Evolutionary conservation across 2,888 invertebrate genomes (phyloP), one percentile per base, ranked within the genome.

Genomic region (Laspeyria flexula): DNA sequence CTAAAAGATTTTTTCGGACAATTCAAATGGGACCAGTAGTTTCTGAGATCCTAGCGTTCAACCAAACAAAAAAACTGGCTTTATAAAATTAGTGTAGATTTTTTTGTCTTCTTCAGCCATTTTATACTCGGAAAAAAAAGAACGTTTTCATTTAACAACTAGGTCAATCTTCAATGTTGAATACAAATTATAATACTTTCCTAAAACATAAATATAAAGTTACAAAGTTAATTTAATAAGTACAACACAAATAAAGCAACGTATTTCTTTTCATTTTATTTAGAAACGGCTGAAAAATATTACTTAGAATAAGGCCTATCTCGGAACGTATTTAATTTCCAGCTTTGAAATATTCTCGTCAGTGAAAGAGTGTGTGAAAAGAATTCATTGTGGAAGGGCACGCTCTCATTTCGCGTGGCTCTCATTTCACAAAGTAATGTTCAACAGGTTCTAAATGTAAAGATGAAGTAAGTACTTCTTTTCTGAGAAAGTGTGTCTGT

Each of bases 401-500:
- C 34, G 51, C 41, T 58, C 43, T 58, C 42, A 65, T 64, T 64
- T 45, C 40, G 27, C 39, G 3, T 37, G 39, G 30, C 33, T 39
- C 52, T 61, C 25, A 34, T n/a, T 49, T 9, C 6, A 58, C 41
- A 61, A 57, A 65, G 39, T 25, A 11, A 9, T 43, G n/a, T 35
- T 66, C 64, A 64, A 64, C 64, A 64, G 64, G 64, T 64, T 45
- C 51, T 18, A 15, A 18, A 55, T 45, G 47, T 60, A 46, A 59
- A 56, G 43, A 58, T 64, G 47, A 51, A 42, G 48, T 38, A 48
- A 53, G 45, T 25, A 48, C 40, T 44, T 55, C 44, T 45, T 63
- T 54, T 34, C 18, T 25, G 35, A n/a, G 29, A 25, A 49, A 47
- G 29, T 48, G 38, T 50, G 39, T 45, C 29, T 29, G 25, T 29